Evolutionary conservation across 2,888 invertebrate genomes (phyloP), one percentile per base, ranked within the genome.

Genomic region (Drosophila maculinotata): DNA sequence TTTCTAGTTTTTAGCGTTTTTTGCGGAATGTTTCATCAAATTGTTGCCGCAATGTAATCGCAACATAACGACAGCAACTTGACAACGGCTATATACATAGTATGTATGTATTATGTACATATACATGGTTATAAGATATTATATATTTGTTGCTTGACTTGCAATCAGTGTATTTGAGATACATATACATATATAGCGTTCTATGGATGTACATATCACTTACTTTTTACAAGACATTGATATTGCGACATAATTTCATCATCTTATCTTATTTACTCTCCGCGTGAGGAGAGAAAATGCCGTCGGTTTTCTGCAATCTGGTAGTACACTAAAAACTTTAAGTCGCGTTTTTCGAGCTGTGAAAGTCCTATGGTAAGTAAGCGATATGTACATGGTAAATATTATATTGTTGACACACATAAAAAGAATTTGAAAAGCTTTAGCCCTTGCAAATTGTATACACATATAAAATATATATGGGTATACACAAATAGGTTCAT

Each of bases 401-500:
- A 3, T 48, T 28, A 25, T 10, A 36, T 35, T 30, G 35, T 10
- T 20, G 26, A 42, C 30, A 12, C 41, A 51, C 23, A 45, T 62
- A 23, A 58, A 23, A 58, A 42, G 59, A 36, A 17, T 26, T 30
- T 25, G 2, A 35, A 59, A 44, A 68, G 36, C 36, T 23, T 42
- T 42, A 17, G 28, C 28, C 20, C 48, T 41, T 56, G 31, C 20
- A 33, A 58, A 33, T 8, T 51, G 9, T 47, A 49, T 44, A 42
- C 35, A 41, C 26, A 41, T 45, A 41, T 38, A 25, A 67, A 47
- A 35, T 45, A 48, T 59, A 44, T 47, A 49, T 49, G 42, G 9
- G 7, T 45, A 52, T 53, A 30, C 10, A 53, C 4, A 20, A 2
- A 20, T 20, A 20, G 20, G 2, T 30, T 41, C 9, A 9, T 35